Conservation (phyloP, 2,888 invertebrate species). For the Halictus ligatus region DNA sequence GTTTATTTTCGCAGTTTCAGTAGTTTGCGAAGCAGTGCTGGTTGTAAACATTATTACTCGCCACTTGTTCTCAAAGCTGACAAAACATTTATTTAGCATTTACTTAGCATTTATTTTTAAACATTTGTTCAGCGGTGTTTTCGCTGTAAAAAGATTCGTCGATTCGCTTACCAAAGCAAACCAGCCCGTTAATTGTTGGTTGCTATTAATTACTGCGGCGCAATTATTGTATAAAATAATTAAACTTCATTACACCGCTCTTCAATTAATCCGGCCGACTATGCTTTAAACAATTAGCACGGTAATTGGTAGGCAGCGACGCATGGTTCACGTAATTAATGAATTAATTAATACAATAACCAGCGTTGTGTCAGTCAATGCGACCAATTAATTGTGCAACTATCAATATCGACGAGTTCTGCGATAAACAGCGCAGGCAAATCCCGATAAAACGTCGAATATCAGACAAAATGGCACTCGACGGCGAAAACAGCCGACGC, state of each 20-base stretch:
- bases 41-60: no score
- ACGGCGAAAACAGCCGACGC: background rate
- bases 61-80: no score
- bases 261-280: background rate
- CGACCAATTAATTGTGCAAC: background rate
- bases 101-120: no score
- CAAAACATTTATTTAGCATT: no score
- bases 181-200: background rate
- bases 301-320: background rate
- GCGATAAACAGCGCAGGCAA: background rate
- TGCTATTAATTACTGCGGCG: background rate
- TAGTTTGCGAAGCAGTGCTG: no score
- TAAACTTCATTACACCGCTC: background rate
- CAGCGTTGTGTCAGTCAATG: background rate
- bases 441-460: background rate
- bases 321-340: background rate
- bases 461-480: background rate
- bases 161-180: background rate
- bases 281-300: slow-evolving; percentile 6
- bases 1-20: no score
- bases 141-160: background rate
- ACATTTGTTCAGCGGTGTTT: background rate
- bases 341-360: background rate
- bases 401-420: background rate
- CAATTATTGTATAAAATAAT: background rate